Conservation (phyloP, 2,113 vertebrate genomes). For the Rhineura floridana region DNA sequence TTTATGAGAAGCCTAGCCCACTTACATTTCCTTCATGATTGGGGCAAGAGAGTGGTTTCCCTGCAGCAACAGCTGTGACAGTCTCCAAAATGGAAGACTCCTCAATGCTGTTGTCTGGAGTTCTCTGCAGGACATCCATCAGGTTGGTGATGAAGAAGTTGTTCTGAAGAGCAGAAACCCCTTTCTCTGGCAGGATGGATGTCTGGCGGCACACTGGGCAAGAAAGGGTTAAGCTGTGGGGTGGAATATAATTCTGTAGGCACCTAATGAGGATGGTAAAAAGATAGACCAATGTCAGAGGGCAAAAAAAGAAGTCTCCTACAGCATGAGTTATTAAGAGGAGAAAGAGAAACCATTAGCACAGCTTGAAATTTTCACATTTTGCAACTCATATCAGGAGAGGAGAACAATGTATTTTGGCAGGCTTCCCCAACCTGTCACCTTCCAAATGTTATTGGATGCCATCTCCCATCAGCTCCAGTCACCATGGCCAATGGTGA, state of each 20-base stretch:
- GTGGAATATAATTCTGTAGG: slow-evolving; percentile 96
- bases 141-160: slow-evolving; percentile 99
- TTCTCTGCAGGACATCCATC: slow-evolving; percentile 96
- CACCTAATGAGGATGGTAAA: slow-evolving; percentile 80
- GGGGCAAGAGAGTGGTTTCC: slow-evolving; percentile 92
- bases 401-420: background rate
- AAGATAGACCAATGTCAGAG: slow-evolving; percentile 33
- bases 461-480: background rate
- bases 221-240: slow-evolving; percentile 93
- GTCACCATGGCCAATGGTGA: too few species aligned
- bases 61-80: slow-evolving; percentile 85
- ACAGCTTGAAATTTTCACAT: background rate
- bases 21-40: slow-evolving; percentile 96
- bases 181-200: slow-evolving; percentile 97
- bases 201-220: slow-evolving; percentile 97
- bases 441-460: background rate
- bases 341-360: background rate
- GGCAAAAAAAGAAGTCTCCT: background rate
- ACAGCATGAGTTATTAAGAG: background rate
- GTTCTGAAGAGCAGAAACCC: slow-evolving; percentile 95
- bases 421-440: background rate
- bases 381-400: background rate
- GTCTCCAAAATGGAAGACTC: slow-evolving; percentile 86
- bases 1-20: background rate
- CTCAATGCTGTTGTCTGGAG: slow-evolving; percentile 83